Evolutionary conservation across 2,888 invertebrate genomes (phyloP), one percentile per base, ranked within the genome.

Genomic region (Dicyrtoma fusca): DNA sequence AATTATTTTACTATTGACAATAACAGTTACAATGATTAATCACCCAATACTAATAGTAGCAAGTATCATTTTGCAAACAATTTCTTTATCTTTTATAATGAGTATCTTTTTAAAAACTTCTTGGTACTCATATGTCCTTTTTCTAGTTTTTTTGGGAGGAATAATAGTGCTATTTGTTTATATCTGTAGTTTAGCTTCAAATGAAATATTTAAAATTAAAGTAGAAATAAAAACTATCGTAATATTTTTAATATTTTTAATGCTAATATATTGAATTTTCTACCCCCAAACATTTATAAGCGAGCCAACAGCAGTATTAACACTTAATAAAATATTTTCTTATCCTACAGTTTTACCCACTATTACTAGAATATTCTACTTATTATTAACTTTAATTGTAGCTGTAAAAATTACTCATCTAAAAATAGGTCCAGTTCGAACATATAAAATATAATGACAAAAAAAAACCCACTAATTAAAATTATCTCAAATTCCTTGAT

Each of bases 161-260:
- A 84, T 89, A 85, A 79, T 89, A 85, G 86, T 89, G 10, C 80
- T 89, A 84, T 89, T 89, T 84, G 85, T 88, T 83, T 89, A 89
- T 83, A 86, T 89, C 1, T 87, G 87, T 72, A 88, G 88, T 77
- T 82, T 88, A 83, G 87, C 87, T 0, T 87, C 87, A 17, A 88
- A 89, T 84, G 87, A 88, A 83, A 70, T 86, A 84, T 81, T 79
- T 63, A 21, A 11, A 42, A 21, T 44, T 51, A 34, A 74, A 61
- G 14, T 23, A 55, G 62, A 51, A 21, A 72, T 59, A 57, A 25
- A 45, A 53, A 68, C 85, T 81, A 81, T n/a, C n/a, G n/a, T n/a
- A n/a, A n/a, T n/a, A n/a, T n/a, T n/a, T n/a, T n/a, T n/a, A n/a
- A n/a, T n/a, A n/a, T n/a, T 87, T 80, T 86, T 86, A 81, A 82